A percentile compares a stretch with the other conserved stretches of the same genome.
phyloP scores from a whole-genome alignment of 2,888 invertebrate genomes.

The Helleia helle region DNA sequence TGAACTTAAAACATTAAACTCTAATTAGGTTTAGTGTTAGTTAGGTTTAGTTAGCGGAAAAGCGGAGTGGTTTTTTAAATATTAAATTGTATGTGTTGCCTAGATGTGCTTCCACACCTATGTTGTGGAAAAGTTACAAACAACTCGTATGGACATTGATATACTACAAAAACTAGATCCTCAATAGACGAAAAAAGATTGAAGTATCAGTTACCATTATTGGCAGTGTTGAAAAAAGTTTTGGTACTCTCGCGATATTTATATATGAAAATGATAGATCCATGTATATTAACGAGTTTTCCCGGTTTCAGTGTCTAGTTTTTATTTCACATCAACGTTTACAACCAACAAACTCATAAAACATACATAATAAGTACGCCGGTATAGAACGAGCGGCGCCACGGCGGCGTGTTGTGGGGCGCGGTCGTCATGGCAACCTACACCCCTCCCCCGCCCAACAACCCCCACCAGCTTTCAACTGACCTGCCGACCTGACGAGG shows the following conservation, averaged over 20 bases:
- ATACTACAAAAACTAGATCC: background rate
- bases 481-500: slow-evolving; percentile 66
- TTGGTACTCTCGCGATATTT: background rate
- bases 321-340: slow-evolving; percentile 1
- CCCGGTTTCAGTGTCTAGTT: slow-evolving; percentile 10
- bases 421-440: slow-evolving; percentile 55
- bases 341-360: slow-evolving; percentile 48
- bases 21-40: no score
- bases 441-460: slow-evolving; percentile 27
- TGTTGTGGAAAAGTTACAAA: slow-evolving; percentile 7
- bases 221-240: background rate
- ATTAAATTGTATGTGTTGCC: slow-evolving; percentile 45
- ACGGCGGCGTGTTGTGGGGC: slow-evolving; percentile 68
- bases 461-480: slow-evolving; percentile 45
- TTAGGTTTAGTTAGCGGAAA: background rate
- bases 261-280: background rate
- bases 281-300: background rate
- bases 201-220: background rate
- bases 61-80: slow-evolving; percentile 44
- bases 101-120: slow-evolving; percentile 37
- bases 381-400: slow-evolving; percentile 50
- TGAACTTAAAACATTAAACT: no score
- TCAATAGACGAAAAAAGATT: background rate
- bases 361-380: slow-evolving; percentile 46
- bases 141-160: background rate